Percentiles rank a stretch among this genome's conserved stretches.
Evolutionary conservation across 2,797 vertebrate species (phyloP).

Genomic region (Crypturellus tataupa): DNA sequence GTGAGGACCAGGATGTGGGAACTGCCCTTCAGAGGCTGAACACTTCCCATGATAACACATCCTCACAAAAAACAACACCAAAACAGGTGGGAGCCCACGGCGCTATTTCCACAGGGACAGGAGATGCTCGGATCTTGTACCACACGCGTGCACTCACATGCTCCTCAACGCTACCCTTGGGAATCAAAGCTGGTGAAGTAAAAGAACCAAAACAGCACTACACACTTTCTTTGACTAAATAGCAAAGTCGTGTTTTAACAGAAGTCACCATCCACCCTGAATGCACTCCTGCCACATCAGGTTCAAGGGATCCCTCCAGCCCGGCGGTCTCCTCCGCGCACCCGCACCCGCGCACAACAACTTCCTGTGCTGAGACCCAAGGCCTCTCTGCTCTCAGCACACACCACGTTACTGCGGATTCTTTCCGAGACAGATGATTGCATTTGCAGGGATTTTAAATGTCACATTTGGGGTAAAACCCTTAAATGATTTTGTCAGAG

Average conservation of each 20-base stretch:
- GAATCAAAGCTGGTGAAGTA: background rate
- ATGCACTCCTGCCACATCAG: background rate
- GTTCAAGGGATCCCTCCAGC: background rate
- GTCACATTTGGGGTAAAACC: background rate
- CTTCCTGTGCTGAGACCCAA: background rate
- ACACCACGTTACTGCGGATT: background rate
- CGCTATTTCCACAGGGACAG: background rate
- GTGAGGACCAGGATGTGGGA: background rate
- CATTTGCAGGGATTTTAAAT: background rate
- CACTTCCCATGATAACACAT: fast-evolving
- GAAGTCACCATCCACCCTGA: background rate
- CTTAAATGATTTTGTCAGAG: background rate
- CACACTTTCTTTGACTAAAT: conserved; percentile 6
- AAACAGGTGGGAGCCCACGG: background rate
- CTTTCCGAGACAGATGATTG: background rate
- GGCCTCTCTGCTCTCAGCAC: background rate
- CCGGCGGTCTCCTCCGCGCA: background rate
- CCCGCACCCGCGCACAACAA: background rate
- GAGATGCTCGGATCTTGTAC: background rate
- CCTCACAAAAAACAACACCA: background rate
- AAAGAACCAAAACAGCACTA: background rate
- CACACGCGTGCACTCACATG: background rate
- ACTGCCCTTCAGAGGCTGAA: background rate
- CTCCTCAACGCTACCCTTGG: background rate
- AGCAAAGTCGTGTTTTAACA: background rate